A percentile compares a stretch with the other conserved stretches of the same genome.
These are phyloP conservation scores for Globia sparganii DNA, from an alignment of 2,888 invertebrate species.

Conservation along the genomic window DNA sequence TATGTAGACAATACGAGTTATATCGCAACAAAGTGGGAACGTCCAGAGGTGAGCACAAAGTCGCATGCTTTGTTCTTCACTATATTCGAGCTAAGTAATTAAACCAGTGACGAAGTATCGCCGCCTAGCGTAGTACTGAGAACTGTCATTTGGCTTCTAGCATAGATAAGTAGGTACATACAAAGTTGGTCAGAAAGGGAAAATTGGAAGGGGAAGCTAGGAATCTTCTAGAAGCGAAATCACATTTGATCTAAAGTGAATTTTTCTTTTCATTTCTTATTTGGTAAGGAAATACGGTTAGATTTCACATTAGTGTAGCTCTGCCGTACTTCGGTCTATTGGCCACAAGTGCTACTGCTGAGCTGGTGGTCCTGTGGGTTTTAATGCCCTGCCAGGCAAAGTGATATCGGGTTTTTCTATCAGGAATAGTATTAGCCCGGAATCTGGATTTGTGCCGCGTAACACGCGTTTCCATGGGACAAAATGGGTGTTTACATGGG, in stretches of 20 bases:
- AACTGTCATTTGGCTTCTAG: slow-evolving; percentile 17
- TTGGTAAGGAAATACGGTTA: neutral
- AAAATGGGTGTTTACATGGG: too few species aligned
- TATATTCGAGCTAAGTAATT: slow-evolving; percentile 41
- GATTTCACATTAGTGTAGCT: neutral
- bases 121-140: neutral
- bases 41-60: slow-evolving; percentile 3
- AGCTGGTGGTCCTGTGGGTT: neutral
- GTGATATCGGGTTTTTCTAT: neutral
- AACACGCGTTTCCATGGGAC: too few species aligned
- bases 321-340: accelerated
- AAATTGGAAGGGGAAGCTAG: neutral
- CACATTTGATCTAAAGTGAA: neutral
- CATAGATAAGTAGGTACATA: neutral
- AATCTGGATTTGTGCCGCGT: neutral
- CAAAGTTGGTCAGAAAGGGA: neutral
- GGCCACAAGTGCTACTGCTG: neutral
- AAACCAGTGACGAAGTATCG: slow-evolving; percentile 28
- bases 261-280: neutral
- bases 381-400: neutral
- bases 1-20: neutral
- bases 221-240: neutral
- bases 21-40: slow-evolving; percentile 14
- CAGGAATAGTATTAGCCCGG: too few species aligned
- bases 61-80: slow-evolving; percentile 26